Evolutionary conservation across 2,888 invertebrate genomes (phyloP), one percentile per base, ranked within the genome.

Genomic region (Glyphotaelius pellucidus): DNA sequence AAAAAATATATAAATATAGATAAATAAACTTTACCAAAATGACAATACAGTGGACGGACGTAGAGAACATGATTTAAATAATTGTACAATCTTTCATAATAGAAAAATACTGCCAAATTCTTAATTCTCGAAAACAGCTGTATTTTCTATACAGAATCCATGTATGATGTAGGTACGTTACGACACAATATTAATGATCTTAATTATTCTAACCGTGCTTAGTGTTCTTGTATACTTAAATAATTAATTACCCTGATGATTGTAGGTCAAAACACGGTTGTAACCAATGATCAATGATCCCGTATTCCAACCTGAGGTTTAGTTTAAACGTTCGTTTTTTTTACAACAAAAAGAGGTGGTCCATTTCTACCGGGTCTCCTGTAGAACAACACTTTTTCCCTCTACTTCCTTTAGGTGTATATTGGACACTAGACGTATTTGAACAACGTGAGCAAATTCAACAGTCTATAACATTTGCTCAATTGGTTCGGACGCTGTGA

Each of bases 401-500:
- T n/a, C 67, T 67, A 25, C 67, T 67, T 67, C 67, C 67, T 67
- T 67, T 67, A 67, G 67, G 67, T n/a, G 67, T 25, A n/a, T 83
- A 83, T 83, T 38, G 83, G 83, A 25, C 31, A 35, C 19, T 25
- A 83, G 83, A 83, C 35, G 35, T 83, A 35, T 83, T 83, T 83
- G 83, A 35, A 35, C 83, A 83, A 52, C 87, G 31, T 19, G 19
- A 52, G 52, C 47, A n/a, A 87, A 87, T 87, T 52, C 30, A 52
- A 31, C 87, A 87, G 87, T 87, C 30, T 87, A 87, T 87, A 30
- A 31, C 47, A 47, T 47, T 52, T 47, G 31, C n/a, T 30, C 87
- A 87, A 52, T 87, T 87, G 30, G 87, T 52, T 30, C 52, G 52
- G 87, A 87, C 87, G 87, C 87, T 52, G 42, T 47, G 42, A 7